A percentile compares a stretch with the other conserved stretches of the same genome.
These are phyloP conservation scores for Synanthedon tipuliformis DNA, from an alignment of 2,888 invertebrate species.

Conservation along the genomic window DNA sequence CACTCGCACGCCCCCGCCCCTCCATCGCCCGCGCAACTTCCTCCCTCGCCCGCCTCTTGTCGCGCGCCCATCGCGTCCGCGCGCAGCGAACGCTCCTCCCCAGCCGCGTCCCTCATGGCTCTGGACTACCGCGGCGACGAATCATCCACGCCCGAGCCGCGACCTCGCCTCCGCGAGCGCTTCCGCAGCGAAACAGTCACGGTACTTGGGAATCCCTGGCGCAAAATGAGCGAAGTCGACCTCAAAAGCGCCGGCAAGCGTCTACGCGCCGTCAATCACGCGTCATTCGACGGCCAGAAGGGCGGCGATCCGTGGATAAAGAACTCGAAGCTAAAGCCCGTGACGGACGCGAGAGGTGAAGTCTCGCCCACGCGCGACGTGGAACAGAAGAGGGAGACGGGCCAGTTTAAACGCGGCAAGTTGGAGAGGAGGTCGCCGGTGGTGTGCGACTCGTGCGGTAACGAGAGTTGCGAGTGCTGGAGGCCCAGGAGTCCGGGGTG, in stretches of 20 bases:
- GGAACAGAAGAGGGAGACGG: conserved; percentile 7
- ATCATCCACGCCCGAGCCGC: background rate
- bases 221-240: conserved; percentile 44
- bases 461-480: conserved; percentile 34
- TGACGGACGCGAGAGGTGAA: conserved; percentile 9
- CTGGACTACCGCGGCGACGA: conserved; percentile 10
- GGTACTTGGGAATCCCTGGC: conserved; percentile 38
- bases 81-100: conserved; percentile 46
- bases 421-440: conserved; percentile 32
- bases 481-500: conserved; percentile 18
- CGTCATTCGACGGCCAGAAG: conserved; percentile 11
- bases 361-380: conserved; percentile 13
- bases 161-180: conserved; percentile 11
- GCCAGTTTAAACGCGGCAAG: conserved; percentile 26
- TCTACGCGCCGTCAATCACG: conserved; percentile 10
- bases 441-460: conserved; percentile 35
- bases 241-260: conserved; percentile 10
- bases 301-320: conserved; percentile 29
- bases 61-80: conserved; percentile 11
- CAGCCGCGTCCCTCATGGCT: conserved; percentile 26
- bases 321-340: conserved; percentile 9
- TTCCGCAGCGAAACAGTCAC: conserved; percentile 17
- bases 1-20: conserved; percentile 21
- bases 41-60: conserved; percentile 19
- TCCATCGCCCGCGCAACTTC: conserved; percentile 30